A percentile compares a stretch with the other conserved stretches of the same genome.
Evolutionary conservation across 2,888 invertebrate genomes (phyloP).

Genomic region (Punctoribates punctum): DNA sequence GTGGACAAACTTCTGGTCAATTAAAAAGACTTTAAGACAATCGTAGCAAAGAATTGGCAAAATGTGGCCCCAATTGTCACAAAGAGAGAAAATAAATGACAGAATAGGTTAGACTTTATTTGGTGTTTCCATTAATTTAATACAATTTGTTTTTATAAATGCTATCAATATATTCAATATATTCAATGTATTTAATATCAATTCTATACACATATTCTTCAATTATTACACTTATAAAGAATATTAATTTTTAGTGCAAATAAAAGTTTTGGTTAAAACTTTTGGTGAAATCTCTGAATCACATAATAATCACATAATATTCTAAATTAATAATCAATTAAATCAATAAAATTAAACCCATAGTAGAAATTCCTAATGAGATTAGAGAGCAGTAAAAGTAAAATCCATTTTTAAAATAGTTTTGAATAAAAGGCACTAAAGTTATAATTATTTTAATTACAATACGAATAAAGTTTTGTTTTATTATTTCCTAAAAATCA

Average conservation of each 20-base stretch:
- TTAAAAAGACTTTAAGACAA: too few species aligned
- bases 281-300: neutral
- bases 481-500: too few species aligned
- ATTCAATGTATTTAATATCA: neutral
- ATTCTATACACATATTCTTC: neutral
- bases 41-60: too few species aligned
- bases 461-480: too few species aligned
- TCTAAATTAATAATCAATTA: neutral
- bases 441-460: neutral
- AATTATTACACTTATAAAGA: conserved; percentile 20
- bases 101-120: neutral
- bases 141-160: neutral
- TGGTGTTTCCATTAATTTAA: neutral
- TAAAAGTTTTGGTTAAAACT: neutral
- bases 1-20: too few species aligned
- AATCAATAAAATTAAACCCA: too few species aligned
- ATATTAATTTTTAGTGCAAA: conserved; percentile 16
- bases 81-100: too few species aligned
- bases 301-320: conserved; percentile 31
- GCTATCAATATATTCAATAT: neutral
- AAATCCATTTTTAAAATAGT: neutral
- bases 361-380: neutral
- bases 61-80: too few species aligned
- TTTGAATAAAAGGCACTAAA: conserved; percentile 35
- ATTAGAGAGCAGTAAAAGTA: neutral